These are phyloP conservation scores for Hozukius guyotensis DNA, from an alignment of 2,797 vertebrate genomes.

Conservation along the genomic window DNA sequence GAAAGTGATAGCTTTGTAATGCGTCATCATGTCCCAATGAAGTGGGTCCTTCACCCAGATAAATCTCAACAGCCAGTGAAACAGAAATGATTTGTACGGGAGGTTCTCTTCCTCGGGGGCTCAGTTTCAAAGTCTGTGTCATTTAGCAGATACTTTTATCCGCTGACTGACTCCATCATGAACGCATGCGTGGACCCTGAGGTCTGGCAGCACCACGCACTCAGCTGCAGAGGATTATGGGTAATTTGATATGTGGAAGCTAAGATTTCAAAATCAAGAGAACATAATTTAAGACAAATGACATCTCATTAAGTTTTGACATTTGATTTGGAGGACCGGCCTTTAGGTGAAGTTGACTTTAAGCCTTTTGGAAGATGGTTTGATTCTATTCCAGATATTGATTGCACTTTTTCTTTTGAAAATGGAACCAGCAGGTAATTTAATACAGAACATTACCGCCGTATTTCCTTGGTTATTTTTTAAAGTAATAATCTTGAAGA, in stretches of 20 bases:
- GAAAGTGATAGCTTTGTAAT: constrained; percentile 23
- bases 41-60: constrained; percentile 21
- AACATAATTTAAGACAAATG: neutral
- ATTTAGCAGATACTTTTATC: neutral
- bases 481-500: too few species aligned
- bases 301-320: neutral
- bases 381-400: neutral
- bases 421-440: neutral
- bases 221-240: neutral
- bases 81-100: neutral
- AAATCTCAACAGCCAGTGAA: constrained; percentile 9
- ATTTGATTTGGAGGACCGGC: neutral
- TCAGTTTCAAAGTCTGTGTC: neutral
- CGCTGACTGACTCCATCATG: neutral
- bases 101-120: neutral
- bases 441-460: neutral
- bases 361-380: neutral
- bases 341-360: neutral
- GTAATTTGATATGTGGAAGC: neutral
- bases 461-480: too few species aligned
- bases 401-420: neutral
- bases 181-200: neutral
- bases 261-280: neutral
- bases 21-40: constrained; percentile 32
- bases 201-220: neutral